A percentile compares a stretch with the other conserved stretches of the same genome.
Evolutionary conservation across 2,113 vertebrate species (phyloP).

Genomic region (Pituophis catenifer): DNA sequence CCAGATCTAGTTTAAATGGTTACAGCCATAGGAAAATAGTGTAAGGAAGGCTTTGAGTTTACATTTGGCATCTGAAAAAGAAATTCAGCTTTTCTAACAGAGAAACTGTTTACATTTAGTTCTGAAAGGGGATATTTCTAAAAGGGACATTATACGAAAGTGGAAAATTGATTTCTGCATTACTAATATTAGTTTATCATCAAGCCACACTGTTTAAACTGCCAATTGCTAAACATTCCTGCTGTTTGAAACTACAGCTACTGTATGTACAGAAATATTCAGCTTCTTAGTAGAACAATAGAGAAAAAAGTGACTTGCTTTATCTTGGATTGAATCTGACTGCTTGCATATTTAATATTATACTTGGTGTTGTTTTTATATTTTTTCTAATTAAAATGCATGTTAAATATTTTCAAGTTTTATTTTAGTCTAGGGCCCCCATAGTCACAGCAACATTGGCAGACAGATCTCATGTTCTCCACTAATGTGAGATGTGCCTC

Average conservation of each 20-base stretch:
- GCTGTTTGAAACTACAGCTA: not conserved
- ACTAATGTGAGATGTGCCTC: not conserved
- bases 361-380: not conserved
- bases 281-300: not conserved
- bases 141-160: not conserved
- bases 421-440: not conserved
- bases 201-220: not conserved
- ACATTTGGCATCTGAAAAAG: not conserved
- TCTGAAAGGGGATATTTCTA: not conserved
- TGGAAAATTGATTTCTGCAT: not conserved
- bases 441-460: not conserved
- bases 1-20: not conserved
- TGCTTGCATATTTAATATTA: not conserved
- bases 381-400: not conserved
- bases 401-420: not conserved
- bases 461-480: not conserved
- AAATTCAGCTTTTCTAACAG: not conserved
- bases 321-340: not conserved
- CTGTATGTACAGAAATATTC: not conserved
- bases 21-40: not conserved
- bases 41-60: not conserved
- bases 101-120: not conserved
- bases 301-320: not conserved
- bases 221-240: not conserved
- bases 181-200: not conserved